Percentiles rank a stretch among this genome's conserved stretches.
These are phyloP conservation scores for Sicus ferrugineus DNA, from an alignment of 2,888 invertebrate genomes.

Conservation along the genomic window DNA sequence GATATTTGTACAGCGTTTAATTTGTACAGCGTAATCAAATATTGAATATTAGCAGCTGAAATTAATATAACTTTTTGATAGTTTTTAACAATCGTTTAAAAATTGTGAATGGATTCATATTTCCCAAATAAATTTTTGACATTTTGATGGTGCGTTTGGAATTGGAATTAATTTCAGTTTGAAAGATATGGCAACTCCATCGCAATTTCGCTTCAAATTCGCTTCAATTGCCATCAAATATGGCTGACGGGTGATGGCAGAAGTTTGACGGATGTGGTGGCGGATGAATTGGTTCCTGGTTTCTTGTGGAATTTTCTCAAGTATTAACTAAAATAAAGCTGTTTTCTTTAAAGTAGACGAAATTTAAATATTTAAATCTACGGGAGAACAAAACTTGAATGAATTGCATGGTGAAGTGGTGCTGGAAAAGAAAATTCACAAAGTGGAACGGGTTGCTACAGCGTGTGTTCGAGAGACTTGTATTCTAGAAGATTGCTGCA, in stretches of 20 bases:
- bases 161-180: background rate
- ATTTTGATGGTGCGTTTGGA: slow-evolving; percentile 15
- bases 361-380: background rate
- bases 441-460: slow-evolving; percentile 24
- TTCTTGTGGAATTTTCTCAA: slow-evolving; percentile 20
- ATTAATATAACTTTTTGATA: too few species aligned
- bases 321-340: slow-evolving; percentile 21
- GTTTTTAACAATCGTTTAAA: too few species aligned
- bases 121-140: background rate
- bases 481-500: background rate
- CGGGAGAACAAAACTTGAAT: background rate
- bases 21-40: too few species aligned
- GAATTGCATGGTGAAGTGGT: background rate
- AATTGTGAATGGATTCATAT: too few species aligned
- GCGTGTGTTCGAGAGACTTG: slow-evolving; percentile 22
- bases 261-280: slow-evolving; percentile 24
- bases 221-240: slow-evolving; percentile 26
- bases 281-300: background rate
- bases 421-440: slow-evolving; percentile 13
- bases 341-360: background rate
- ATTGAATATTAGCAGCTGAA: too few species aligned
- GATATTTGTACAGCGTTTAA: too few species aligned
- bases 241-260: slow-evolving; percentile 30
- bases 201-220: background rate
- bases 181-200: slow-evolving; percentile 24